Evolutionary conservation across 1,140 invertebrate genomes (phyloP), one percentile per base, ranked within the genome.

Genomic region (Drosophila nigrodunni): DNA sequence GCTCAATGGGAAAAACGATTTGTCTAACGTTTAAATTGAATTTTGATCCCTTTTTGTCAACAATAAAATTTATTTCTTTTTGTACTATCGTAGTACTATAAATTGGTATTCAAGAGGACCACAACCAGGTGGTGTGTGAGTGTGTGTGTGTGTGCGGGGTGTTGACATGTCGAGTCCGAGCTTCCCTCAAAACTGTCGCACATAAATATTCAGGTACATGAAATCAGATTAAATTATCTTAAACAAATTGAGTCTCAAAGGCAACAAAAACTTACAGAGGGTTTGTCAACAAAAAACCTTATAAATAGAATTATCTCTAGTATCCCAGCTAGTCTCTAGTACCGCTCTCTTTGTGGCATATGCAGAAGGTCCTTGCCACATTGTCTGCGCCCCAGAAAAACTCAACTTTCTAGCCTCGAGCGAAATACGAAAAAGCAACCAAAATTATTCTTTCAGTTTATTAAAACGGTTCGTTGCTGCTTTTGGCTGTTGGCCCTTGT

Each of bases 161-260:
- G 70, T 73, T 57, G 47, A 73, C 70, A 60, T 60, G 35, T 37
- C 21, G 61, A 52, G 46, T 62, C 39, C 62, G 39, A 46, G 39
- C 66, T 67, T 52, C 46, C 61, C 47, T 37, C 30, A 11, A 34
- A 55, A 13, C 41, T 30, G 21, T 25, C 18, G 21, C 44, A 85
- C 74, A 87, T 80, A 78, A 80, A 89, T 89, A 89, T 89, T 88
- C 85, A 88, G 85, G 85, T 88, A 89, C 78, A 89, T 81, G 80
- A 71, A 85, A 85, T 89, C 86, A 81, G 74, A 89, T 89, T 89
- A 89, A 89, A 89, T 89, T 89, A 89, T 89, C 69, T 81, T 76
- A 76, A 89, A 71, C 69, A 85, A 89, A 89, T 89, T 89, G 80
- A 85, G 85, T 80, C 60, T 47, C 77, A 78, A 82, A 55, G 71